Percentiles rank a stretch among this genome's conserved stretches.
These are phyloP conservation scores for Mesoclemmys tuberculata DNA, from an alignment of 2,113 vertebrate species.

Conservation along the genomic window DNA sequence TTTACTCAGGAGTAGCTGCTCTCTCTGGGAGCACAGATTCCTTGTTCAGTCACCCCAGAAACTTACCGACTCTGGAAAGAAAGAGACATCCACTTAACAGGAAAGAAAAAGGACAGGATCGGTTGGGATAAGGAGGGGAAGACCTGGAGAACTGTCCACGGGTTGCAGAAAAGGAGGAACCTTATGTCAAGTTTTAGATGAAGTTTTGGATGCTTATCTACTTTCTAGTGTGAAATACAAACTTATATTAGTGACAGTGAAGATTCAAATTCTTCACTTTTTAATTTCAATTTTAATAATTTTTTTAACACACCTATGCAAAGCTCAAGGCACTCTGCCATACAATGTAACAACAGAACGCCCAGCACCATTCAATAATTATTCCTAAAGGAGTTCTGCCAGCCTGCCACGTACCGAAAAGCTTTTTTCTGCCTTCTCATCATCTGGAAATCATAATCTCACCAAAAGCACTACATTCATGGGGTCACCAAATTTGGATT, in stretches of 20 bases:
- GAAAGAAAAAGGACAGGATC: no score
- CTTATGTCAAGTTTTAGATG: not conserved
- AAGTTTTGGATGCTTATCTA: not conserved
- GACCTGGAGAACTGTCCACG: not conserved
- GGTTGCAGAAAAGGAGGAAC: not conserved
- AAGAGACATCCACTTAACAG: no score
- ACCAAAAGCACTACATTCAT: no score
- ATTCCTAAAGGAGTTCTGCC: not conserved
- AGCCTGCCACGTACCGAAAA: not conserved
- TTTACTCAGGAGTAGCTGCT: not conserved
- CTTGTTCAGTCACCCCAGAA: no score
- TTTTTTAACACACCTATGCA: not conserved
- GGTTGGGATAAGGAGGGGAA: not conserved
- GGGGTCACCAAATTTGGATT: no score
- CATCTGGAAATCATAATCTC: no score
- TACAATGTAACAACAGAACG: not conserved
- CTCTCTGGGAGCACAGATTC: not conserved
- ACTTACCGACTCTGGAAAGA: no score
- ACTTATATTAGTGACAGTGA: not conserved
- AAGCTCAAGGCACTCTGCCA: not conserved
- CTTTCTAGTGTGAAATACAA: not conserved
- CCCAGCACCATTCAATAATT: not conserved
- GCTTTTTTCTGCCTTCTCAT: not conserved
- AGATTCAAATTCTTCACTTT: not conserved
- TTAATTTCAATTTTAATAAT: constrained; percentile 18